Evolutionary conservation across 2,797 vertebrate genomes (phyloP).

Genomic region (Anguilla megastoma): DNA sequence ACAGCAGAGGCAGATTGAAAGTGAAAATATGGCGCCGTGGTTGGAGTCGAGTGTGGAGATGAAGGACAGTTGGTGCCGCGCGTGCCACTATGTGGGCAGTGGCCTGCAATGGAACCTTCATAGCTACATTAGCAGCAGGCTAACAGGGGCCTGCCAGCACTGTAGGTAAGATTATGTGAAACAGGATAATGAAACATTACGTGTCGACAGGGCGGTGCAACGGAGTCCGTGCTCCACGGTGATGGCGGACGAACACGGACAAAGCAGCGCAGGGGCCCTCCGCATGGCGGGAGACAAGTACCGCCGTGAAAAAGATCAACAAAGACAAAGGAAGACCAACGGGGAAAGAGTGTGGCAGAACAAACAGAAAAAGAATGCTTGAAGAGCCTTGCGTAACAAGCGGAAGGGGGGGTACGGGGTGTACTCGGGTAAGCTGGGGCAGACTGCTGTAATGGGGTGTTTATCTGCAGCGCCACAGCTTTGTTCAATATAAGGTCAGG

Average conservation of each 20-base stretch:
- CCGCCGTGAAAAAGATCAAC: not conserved
- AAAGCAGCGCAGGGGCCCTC: not conserved
- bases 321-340: not conserved
- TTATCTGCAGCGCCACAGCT: not conserved
- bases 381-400: not conserved
- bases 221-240: not conserved
- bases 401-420: not conserved
- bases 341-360: not conserved
- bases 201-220: not conserved
- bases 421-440: not conserved
- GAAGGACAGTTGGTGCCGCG: not conserved
- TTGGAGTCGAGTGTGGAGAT: not conserved
- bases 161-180: not conserved
- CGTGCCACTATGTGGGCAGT: not conserved
- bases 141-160: not conserved
- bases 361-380: not conserved
- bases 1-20: not conserved
- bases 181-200: too few species aligned
- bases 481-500: constrained; percentile 12
- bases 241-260: not conserved
- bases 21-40: not conserved
- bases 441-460: not conserved
- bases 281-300: not conserved
- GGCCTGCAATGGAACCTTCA: not conserved
- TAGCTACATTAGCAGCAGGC: not conserved